Percentiles rank a stretch among this genome's conserved stretches.
Evolutionary conservation across 2,797 vertebrate species (phyloP).

Genomic region (Microchirus variegatus): DNA sequence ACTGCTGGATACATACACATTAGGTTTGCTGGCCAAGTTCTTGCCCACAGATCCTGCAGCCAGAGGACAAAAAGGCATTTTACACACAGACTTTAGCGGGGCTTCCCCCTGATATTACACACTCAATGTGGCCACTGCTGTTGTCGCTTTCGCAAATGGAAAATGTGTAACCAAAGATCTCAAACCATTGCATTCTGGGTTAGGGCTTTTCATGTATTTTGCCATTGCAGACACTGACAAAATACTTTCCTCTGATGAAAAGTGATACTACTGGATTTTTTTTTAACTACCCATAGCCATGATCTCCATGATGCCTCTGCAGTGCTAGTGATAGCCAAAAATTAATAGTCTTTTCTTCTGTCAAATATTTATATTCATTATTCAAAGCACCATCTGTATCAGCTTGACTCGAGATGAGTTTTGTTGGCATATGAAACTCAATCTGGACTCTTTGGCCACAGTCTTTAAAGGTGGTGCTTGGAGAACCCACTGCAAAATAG

Average conservation of each 20-base stretch:
- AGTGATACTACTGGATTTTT: background rate
- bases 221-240: constrained; percentile 3
- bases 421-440: background rate
- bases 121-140: constrained; percentile 7
- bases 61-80: constrained; percentile 42
- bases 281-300: background rate
- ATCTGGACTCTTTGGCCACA: too few species aligned
- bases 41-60: constrained; percentile 90
- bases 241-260: constrained; percentile 10
- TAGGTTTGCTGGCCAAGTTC: constrained; percentile 93
- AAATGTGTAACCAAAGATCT: constrained; percentile 26
- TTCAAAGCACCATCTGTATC: background rate
- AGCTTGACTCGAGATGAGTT: background rate
- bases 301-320: background rate
- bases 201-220: constrained; percentile 5
- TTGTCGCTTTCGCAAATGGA: constrained; percentile 21
- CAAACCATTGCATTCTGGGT: constrained; percentile 23
- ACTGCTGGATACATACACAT: constrained; percentile 95
- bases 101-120: constrained; percentile 19
- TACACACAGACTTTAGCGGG: constrained; percentile 5
- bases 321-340: background rate
- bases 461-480: background rate
- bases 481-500: background rate
- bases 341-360: background rate
- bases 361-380: background rate